A percentile compares a stretch with the other conserved stretches of the same genome.
phyloP scores from a whole-genome alignment of 2,113 vertebrate genomes.

The Scomber scombrus region DNA sequence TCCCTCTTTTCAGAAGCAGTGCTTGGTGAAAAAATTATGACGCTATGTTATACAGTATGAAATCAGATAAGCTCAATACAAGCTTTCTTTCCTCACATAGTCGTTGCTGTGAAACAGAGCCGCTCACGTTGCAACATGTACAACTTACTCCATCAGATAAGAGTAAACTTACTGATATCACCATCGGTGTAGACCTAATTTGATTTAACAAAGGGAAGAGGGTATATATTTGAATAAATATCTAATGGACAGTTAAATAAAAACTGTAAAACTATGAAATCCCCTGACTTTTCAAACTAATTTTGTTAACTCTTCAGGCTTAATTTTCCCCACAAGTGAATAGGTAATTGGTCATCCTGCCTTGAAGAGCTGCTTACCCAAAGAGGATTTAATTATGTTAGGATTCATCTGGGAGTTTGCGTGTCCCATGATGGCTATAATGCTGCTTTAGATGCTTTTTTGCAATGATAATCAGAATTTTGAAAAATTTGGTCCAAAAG shows the following conservation, averaged over 20 bases:
- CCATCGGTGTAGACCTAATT: constrained; percentile 8
- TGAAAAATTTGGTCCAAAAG: background rate
- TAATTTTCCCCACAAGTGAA: background rate
- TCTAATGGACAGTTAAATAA: background rate
- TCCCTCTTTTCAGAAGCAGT: constrained; percentile 36
- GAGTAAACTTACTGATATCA: constrained; percentile 22
- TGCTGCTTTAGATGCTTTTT: background rate
- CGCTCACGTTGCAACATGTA: constrained; percentile 59
- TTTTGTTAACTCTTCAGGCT: background rate
- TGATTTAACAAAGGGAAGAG: constrained; percentile 37
- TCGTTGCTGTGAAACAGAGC: constrained; percentile 48
- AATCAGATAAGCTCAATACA: constrained; percentile 69
- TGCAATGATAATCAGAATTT: background rate
- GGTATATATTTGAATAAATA: too few species aligned
- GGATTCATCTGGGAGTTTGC: background rate
- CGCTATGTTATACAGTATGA: constrained; percentile 54
- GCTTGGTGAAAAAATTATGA: constrained; percentile 59
- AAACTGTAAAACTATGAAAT: background rate
- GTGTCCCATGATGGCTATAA: background rate
- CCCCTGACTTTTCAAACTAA: background rate
- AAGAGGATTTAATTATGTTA: background rate
- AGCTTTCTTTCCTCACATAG: constrained; percentile 42
- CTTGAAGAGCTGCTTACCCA: background rate
- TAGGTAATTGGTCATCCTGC: background rate
- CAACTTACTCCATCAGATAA: constrained; percentile 50